Conservation (phyloP, 2,888 invertebrate species). For the Patella depressa region DNA sequence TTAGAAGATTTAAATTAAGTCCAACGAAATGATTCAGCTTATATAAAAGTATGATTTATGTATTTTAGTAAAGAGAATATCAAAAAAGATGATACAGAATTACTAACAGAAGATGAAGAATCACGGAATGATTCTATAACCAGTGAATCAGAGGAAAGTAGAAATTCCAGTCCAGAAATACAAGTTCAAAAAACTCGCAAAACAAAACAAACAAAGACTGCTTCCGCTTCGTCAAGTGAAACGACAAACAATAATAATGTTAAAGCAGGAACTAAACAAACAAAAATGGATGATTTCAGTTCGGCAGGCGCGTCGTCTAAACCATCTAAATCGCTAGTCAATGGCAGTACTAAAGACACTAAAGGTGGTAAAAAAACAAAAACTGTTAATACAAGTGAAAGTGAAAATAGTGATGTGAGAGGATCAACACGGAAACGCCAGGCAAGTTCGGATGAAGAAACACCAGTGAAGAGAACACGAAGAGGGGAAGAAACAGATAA, state of each 20-base stretch:
- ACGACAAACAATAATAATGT: slow-evolving; percentile 29
- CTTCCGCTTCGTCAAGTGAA: slow-evolving; percentile 27
- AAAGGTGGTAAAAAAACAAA: slow-evolving; percentile 25
- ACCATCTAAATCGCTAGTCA: slow-evolving; percentile 30
- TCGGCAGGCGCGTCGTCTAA: slow-evolving; percentile 29
- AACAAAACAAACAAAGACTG: slow-evolving; percentile 23
- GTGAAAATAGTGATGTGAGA: slow-evolving; percentile 23
- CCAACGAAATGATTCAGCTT: no score
- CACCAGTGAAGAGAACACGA: slow-evolving; percentile 17
- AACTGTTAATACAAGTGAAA: slow-evolving; percentile 23
- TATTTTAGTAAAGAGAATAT: slow-evolving; percentile 19
- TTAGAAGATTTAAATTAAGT: no score
- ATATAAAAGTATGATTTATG: no score
- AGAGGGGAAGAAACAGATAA: slow-evolving; percentile 17
- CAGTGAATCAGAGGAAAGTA: slow-evolving; percentile 13
- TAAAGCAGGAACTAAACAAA: slow-evolving; percentile 46
- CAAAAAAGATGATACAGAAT: slow-evolving; percentile 6
- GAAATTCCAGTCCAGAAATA: background rate
- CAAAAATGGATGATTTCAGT: slow-evolving; percentile 47
- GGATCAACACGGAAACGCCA: slow-evolving; percentile 27
- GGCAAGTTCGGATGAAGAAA: slow-evolving; percentile 27
- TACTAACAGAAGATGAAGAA: background rate
- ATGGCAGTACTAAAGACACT: slow-evolving; percentile 33
- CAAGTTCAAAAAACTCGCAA: background rate
- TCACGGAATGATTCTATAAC: background rate